Percentiles rank a stretch among this genome's conserved stretches.
Conservation (phyloP, 2,888 invertebrate species). For the Acleris laterana region DNA sequence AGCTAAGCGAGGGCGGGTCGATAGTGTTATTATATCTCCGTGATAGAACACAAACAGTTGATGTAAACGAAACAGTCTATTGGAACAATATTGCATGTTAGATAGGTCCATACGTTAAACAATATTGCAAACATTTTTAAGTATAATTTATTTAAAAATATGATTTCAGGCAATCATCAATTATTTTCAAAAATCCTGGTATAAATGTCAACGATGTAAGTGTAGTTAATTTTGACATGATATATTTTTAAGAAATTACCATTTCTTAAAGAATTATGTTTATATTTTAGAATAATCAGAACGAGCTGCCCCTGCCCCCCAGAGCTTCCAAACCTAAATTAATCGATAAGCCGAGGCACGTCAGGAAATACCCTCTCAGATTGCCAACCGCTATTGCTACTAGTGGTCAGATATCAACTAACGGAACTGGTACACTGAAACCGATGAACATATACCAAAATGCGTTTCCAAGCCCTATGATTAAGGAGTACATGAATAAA, state of each 20-base stretch:
- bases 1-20: too few relatives aligned
- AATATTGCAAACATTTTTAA: too few relatives aligned
- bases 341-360: slow-evolving; percentile 70
- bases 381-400: slow-evolving; percentile 44
- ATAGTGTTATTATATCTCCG: too few relatives aligned
- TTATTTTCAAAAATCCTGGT: slow-evolving; percentile 13
- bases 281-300: slow-evolving; percentile 48
- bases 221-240: neutral
- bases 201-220: slow-evolving; percentile 21
- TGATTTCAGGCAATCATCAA: slow-evolving; percentile 19
- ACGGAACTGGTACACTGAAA: slow-evolving; percentile 18
- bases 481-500: slow-evolving; percentile 28
- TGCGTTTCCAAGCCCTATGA: slow-evolving; percentile 47
- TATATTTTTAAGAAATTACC: neutral
- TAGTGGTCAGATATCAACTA: slow-evolving; percentile 17
- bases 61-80: too few relatives aligned
- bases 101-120: too few relatives aligned
- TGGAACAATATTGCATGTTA: too few relatives aligned
- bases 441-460: slow-evolving; percentile 66
- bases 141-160: neutral
- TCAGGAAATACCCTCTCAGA: slow-evolving; percentile 67
- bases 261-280: neutral
- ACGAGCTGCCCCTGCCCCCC: slow-evolving; percentile 69
- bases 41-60: too few relatives aligned
- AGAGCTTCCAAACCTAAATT: slow-evolving; percentile 64